These are phyloP conservation scores for Drosophila algonquin DNA, from an alignment of 2,888 invertebrate species.

Conservation along the genomic window DNA sequence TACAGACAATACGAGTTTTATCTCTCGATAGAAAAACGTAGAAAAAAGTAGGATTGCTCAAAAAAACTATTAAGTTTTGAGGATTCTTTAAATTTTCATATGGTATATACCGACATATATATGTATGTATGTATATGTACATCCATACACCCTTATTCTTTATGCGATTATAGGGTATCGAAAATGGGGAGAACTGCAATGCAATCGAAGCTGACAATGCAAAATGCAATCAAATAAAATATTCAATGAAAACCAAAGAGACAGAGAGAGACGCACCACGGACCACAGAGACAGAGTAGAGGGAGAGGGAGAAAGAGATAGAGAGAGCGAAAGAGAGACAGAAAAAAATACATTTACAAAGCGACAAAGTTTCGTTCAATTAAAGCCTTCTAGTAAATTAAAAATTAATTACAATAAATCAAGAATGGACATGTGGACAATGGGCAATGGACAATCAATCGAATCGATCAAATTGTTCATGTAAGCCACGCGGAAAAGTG, in stretches of 20 bases:
- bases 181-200: neutral
- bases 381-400: slow-evolving; percentile 40
- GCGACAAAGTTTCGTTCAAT: slow-evolving; percentile 9
- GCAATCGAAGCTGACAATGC: slow-evolving; percentile 39
- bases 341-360: neutral
- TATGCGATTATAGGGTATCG: neutral
- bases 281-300: slow-evolving; percentile 3
- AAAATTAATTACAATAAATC: slow-evolving; percentile 55
- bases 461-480: neutral
- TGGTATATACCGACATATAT: too few species aligned
- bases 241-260: slow-evolving; percentile 21
- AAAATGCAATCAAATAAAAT: slow-evolving; percentile 49
- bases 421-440: slow-evolving; percentile 24
- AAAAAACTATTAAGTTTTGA: too few species aligned
- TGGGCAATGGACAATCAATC: slow-evolving; percentile 9
- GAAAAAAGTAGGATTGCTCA: too few species aligned
- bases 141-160: too few species aligned
- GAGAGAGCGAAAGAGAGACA: neutral
- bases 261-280: neutral
- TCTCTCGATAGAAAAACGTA: too few species aligned
- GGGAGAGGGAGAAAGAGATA: neutral
- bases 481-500: neutral
- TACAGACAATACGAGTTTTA: too few species aligned
- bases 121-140: too few species aligned
- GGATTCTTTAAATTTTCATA: too few species aligned